Evolutionary conservation across 2,888 invertebrate species (phyloP), one percentile per base, ranked within the genome.

Genomic region (Dolichomitus sp.): DNA sequence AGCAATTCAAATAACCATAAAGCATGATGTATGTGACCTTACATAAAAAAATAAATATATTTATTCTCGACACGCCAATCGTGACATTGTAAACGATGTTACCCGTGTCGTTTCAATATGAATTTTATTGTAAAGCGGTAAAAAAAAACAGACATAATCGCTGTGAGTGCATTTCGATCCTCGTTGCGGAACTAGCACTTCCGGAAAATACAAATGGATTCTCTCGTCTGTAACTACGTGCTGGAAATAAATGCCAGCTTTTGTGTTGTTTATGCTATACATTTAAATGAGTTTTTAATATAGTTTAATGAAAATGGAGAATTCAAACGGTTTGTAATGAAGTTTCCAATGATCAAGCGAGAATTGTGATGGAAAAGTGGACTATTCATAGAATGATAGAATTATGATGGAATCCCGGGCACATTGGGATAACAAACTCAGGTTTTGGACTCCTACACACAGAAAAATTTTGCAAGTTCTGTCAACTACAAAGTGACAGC

Each of bases 191-290:
- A 74, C 23, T 45, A 23, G 30, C n/a, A 57, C 27, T 50, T 70
- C 59, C 66, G 73, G 59, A 52, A 33, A 40, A 45, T 17, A 61
- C 63, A 63, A 70, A 57, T 50, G 37, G 70, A 65, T 12, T 52
- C 17, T 12, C 61, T 42, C 70, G 19, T 42, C 42, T 59, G 30
- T 59, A 33, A 65, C 48, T 40, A 30, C 6, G n/a, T 52, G 65
- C 65, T 54, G 74, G 40, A 65, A 74, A 74, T 74, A 65, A 74
- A 40, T 54, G 42, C 14, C 45, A 2, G 5, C 5, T 33, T 66
- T 57, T 30, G 37, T 40, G 14, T 19, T n/a, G 14, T 9, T 30
- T 42, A 12, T 33, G 17, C 30, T 57, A 50, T 73, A 23, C 9
- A 63, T 75, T 75, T 66, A 33, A n/a, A 37, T 40, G 14, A 52